These are phyloP conservation scores for zebrafish (Danio rerio) DNA, from an alignment of 2,113 vertebrate genomes.

Conservation along the genomic window GRCz12tu NC_133194.1:49452001-49452500, in stretches of 20 bases:
- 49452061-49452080: constrained; percentile 38
- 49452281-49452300: background rate
- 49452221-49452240: background rate
- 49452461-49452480: background rate
- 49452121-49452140: constrained; percentile 22
- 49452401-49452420: too few species aligned
- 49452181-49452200: constrained; percentile 10
- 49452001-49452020: constrained; percentile 12
- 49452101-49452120: constrained; percentile 54
- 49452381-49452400: background rate
- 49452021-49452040: constrained; percentile 42
- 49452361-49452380: background rate
- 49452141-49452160: background rate
- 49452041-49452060: background rate
- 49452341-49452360: background rate
- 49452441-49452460: background rate
- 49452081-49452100: background rate
- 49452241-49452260: background rate
- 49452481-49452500: background rate
- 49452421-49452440: background rate
- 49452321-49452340: constrained; percentile 8
- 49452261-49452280: constrained; percentile 22
- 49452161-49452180: background rate
- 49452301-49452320: constrained; percentile 28
- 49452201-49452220: constrained; percentile 19